A percentile compares a stretch with the other conserved stretches of the same genome.
Conservation (phyloP, 2,888 invertebrate genomes). For the Dryomyza anilis region DNA sequence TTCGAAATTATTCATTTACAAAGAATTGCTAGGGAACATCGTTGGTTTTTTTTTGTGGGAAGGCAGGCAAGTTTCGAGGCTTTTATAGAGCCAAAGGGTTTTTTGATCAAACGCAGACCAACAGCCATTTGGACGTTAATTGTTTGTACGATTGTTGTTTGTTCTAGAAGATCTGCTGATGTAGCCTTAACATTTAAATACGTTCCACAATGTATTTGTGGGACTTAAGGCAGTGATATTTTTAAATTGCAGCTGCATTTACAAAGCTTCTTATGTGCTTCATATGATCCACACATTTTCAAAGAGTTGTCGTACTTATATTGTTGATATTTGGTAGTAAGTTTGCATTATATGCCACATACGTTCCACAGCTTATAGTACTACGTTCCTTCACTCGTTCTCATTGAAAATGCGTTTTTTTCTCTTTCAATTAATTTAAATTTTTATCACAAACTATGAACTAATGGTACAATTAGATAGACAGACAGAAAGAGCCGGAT, state of each 20-base stretch:
- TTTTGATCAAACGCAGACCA: constrained; percentile 1
- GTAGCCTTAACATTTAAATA: too few relatives aligned
- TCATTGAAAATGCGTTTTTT: constrained; percentile 30
- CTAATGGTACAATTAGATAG: constrained; percentile 47
- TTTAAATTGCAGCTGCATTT: too few relatives aligned
- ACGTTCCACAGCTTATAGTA: not conserved
- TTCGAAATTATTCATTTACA: not conserved
- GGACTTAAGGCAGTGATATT: too few relatives aligned
- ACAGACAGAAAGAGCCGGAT: constrained; percentile 14
- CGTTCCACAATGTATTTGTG: too few relatives aligned
- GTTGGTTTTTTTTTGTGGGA: not conserved
- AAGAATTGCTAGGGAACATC: not conserved
- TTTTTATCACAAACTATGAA: constrained; percentile 59
- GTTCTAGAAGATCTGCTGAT: too few relatives aligned
- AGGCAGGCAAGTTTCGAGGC: constrained; percentile 10
- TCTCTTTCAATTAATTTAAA: constrained; percentile 47
- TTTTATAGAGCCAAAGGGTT: not conserved
- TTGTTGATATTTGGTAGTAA: not conserved
- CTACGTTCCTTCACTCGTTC: not conserved
- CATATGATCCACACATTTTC: too few relatives aligned
- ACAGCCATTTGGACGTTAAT: not conserved
- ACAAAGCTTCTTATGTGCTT: too few relatives aligned
- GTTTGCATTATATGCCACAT: not conserved
- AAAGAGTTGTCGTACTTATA: not conserved
- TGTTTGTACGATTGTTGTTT: not conserved